phyloP scores from a whole-genome alignment of 2,797 vertebrate species.

The Pipistrellus kuhlii region DNA sequence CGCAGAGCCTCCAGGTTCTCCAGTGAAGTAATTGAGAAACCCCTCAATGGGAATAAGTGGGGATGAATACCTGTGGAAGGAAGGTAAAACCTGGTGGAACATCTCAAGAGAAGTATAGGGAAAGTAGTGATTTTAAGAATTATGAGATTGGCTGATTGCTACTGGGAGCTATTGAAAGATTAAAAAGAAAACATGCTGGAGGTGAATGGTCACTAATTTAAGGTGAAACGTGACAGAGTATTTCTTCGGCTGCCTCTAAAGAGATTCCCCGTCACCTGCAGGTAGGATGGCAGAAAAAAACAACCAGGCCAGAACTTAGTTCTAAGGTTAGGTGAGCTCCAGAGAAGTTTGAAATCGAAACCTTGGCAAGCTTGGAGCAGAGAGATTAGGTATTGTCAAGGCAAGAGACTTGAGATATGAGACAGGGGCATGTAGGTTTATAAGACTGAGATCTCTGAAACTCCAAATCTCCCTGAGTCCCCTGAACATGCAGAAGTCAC shows the following conservation, averaged over 20 bases:
- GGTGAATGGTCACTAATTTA: not conserved
- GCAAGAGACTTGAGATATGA: not conserved
- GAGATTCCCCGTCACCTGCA: not conserved
- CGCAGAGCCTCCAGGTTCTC: not conserved
- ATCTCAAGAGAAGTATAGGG: not conserved
- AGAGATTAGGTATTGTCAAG: not conserved
- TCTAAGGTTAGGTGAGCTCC: not conserved
- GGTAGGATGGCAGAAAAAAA: not conserved
- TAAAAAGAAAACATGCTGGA: not conserved
- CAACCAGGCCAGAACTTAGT: not conserved
- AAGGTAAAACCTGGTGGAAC: not conserved
- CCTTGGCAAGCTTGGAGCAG: not conserved
- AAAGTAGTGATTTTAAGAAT: not conserved
- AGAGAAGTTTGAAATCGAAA: not conserved
- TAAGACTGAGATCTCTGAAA: not conserved
- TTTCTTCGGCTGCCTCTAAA: not conserved
- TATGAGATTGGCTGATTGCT: not conserved
- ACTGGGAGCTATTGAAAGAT: not conserved
- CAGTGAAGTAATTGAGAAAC: not conserved
- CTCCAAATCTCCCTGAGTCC: not conserved
- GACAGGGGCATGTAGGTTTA: not conserved
- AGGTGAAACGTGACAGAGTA: not conserved
- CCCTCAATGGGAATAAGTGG: not conserved
- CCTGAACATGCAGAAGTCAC: not conserved
- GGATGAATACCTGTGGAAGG: not conserved